Base-by-base conservation (phyloP, 2,113 vertebrate species). In the Labeo rohita region DNA sequence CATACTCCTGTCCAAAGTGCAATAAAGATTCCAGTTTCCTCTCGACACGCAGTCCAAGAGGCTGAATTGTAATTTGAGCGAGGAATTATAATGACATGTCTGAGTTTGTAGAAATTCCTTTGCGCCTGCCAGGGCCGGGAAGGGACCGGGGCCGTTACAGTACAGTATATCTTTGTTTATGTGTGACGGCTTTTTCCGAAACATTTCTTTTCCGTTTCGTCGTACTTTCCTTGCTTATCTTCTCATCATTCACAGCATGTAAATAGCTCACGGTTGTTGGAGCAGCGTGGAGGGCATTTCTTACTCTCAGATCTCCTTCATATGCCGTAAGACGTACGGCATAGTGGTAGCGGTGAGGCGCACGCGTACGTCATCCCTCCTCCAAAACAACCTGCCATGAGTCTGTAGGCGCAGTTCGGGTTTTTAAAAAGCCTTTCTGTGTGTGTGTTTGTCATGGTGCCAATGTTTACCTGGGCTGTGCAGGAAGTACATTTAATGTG, bases 71-170 rank as follows among this genome's bases (percentile, higher is more conserved):
- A 90, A 94, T 94, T 93, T 88, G 81, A 91, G 85, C 47, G 86
- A 82, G 86, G 90, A 93, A 93, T 93, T 90, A 92, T 88, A 92
- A 93, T 89, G 93, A 93, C 94, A 95, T 91, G 94, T 94, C 93
- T 94, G 93, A 92, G 88, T 94, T 92, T 94, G 93, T 93, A 92
- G 90, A 92, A 93, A 94, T 93, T 93, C 93, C 92, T 92, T 61
- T 70, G 80, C 36, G 82, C 90, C 85, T 93, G 93, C 91, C 92
- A 92, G 90, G 85, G 87, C 89, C 87, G 63, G 89, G 85, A 88
- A 86, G 65, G 86, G 78, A 88, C 88, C 87, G 86, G 81, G 83
- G 66, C 91, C 92, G 93, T 93, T 92, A 93, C 88, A 91, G 88
- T 87, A 92, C 89, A 92, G 74, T 91, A 85, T 89, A 91, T 92